Conservation (phyloP, 2,113 vertebrate genomes). For the Chloropsis cyanopogon region DNA sequence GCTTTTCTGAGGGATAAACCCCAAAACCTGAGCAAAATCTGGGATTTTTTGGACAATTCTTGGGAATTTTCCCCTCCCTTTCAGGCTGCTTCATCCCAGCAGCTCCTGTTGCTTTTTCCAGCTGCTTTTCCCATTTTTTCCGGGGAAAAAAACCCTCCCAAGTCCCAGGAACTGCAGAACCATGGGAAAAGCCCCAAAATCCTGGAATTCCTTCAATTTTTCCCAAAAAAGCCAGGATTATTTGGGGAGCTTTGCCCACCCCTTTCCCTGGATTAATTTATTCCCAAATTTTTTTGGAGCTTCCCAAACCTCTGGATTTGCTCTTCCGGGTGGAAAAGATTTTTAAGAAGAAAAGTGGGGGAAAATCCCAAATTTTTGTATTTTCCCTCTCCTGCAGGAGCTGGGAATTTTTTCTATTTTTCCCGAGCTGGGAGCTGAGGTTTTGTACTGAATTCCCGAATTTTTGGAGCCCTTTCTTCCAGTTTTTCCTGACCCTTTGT, state of each 20-base stretch:
- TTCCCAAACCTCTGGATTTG: not conserved
- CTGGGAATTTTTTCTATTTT: not conserved
- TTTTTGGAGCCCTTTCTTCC: not conserved
- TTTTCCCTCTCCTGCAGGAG: not conserved
- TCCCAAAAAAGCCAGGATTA: rapidly evolving
- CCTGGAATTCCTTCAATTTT: not conserved
- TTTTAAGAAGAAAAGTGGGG: not conserved
- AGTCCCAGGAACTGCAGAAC: not conserved
- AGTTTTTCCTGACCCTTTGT: rapidly evolving
- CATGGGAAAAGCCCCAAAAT: not conserved
- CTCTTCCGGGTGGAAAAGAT: not conserved
- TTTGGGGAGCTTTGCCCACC: not conserved
- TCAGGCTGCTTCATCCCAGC: not conserved
- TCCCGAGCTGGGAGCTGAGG: not conserved
- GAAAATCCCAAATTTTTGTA: not conserved
- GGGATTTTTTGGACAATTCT: not conserved
- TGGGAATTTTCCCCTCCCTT: not conserved
- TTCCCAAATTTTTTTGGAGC: not conserved
- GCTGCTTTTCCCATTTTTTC: not conserved
- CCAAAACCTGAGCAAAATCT: not conserved
- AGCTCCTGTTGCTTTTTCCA: not conserved
- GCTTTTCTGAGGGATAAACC: not conserved
- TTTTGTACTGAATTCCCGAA: not conserved
- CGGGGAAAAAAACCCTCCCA: not conserved
- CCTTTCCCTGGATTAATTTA: not conserved